Percentiles rank a stretch among this genome's conserved stretches.
Conservation (phyloP, 2,888 invertebrate species). For the Lepidonotus clava region DNA sequence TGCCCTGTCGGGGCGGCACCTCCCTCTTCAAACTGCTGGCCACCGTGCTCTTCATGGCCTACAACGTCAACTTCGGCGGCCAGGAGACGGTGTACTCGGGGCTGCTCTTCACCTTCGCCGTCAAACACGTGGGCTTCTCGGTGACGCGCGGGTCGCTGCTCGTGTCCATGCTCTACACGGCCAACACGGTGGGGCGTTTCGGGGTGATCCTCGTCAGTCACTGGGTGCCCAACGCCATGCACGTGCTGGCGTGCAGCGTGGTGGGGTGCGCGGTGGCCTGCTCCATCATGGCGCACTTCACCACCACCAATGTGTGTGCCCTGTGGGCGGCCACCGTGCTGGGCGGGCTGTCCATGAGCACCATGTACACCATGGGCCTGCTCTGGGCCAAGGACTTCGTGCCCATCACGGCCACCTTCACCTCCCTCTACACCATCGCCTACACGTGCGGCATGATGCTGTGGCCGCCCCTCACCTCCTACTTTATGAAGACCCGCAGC, state of each 20-base stretch:
- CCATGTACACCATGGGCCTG: conserved; percentile 35
- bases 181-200: conserved; percentile 21
- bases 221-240: conserved; percentile 18
- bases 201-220: conserved; percentile 12
- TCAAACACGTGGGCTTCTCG: conserved; percentile 16
- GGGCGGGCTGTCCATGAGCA: conserved; percentile 4
- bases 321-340: conserved; percentile 45
- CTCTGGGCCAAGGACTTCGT: conserved; percentile 53
- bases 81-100: conserved; percentile 47
- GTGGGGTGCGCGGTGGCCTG: background rate
- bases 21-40: conserved; percentile 20
- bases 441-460: conserved; percentile 53
- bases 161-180: conserved; percentile 40
- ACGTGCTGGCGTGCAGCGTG: background rate
- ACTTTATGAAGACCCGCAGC: conserved; percentile 1
- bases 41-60: conserved; percentile 28
- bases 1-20: background rate
- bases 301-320: background rate
- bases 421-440: conserved; percentile 50
- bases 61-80: conserved; percentile 38
- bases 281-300: conserved; percentile 19
- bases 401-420: conserved; percentile 32
- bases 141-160: background rate
- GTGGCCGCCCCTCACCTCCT: conserved; percentile 50
- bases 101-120: conserved; percentile 48